These are phyloP conservation scores for Drosophila mettleri DNA, from an alignment of 2,888 invertebrate species.

Conservation along the genomic window DNA sequence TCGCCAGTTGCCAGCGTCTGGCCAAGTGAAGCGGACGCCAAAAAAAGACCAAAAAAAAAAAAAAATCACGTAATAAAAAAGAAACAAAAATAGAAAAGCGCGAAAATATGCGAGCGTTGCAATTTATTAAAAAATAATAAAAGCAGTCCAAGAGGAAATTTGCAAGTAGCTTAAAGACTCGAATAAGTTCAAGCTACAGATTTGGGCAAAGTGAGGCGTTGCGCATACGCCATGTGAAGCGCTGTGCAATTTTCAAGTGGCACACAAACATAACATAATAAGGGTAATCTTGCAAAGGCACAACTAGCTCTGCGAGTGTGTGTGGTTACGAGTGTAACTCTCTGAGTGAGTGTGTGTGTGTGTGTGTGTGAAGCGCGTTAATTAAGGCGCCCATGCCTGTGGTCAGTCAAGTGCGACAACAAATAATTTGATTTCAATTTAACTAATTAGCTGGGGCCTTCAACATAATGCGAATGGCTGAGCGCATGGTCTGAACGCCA, in stretches of 20 bases:
- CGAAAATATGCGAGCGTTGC: slow-evolving; percentile 56
- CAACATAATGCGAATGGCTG: slow-evolving; percentile 65
- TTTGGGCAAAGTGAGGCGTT: slow-evolving; percentile 14
- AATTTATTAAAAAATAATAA: slow-evolving; percentile 67
- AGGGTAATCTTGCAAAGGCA: slow-evolving; percentile 37
- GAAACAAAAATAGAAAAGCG: slow-evolving; percentile 50
- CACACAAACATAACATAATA: slow-evolving; percentile 40
- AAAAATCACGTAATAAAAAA: slow-evolving; percentile 15
- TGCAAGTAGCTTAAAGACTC: slow-evolving; percentile 14
- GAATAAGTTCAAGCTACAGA: slow-evolving; percentile 4
- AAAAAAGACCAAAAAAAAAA: slow-evolving; percentile 30
- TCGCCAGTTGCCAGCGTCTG: slow-evolving; percentile 70
- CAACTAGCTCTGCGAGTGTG: neutral
- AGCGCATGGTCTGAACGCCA: slow-evolving; percentile 32
- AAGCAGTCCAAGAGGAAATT: slow-evolving; percentile 28
- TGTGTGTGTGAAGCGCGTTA: slow-evolving; percentile 62
- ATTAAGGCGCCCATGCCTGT: slow-evolving; percentile 76
- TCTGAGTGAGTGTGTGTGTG: slow-evolving; percentile 1
- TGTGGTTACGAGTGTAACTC: neutral
- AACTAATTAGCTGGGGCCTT: slow-evolving; percentile 82
- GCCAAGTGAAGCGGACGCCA: slow-evolving; percentile 72
- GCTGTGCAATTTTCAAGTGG: slow-evolving; percentile 11
- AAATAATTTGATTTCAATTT: slow-evolving; percentile 84
- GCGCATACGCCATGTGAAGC: slow-evolving; percentile 46
- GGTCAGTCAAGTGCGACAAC: slow-evolving; percentile 83